Evolutionary conservation across 92 coral and sea anemone species (phyloP).

Genomic region (Porites rus): DNA sequence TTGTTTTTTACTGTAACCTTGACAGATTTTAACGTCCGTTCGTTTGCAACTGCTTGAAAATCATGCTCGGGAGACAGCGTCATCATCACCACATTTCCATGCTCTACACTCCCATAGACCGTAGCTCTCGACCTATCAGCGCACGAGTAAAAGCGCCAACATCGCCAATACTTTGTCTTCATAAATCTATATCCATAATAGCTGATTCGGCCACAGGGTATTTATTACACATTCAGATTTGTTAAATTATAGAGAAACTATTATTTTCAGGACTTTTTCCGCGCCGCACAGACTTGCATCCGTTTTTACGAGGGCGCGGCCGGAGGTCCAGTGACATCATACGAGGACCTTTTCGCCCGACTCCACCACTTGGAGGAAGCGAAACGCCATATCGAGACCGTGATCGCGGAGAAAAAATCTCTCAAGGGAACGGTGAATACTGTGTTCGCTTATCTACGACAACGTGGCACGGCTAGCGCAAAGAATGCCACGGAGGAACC

Average conservation of each 20-base stretch:
- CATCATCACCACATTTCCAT: no score
- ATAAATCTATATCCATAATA: no score
- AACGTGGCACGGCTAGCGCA: constrained; percentile 58
- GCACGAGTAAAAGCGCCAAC: no score
- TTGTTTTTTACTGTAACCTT: no score
- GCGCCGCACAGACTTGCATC: constrained; percentile 98
- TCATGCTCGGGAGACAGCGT: no score
- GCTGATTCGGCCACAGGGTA: no score
- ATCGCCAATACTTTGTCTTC: no score
- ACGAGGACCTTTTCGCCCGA: constrained; percentile 87
- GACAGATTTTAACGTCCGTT: no score
- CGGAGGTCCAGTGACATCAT: constrained; percentile 77
- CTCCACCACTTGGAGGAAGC: constrained; percentile 87
- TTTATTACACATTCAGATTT: background rate
- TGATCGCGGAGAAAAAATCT: constrained; percentile 87
- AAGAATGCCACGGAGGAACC: constrained; percentile 64
- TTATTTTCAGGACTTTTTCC: constrained; percentile 83
- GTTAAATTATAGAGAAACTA: background rate
- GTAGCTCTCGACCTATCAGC: no score
- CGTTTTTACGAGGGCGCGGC: constrained; percentile 92
- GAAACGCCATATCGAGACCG: constrained; percentile 86
- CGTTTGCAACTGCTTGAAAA: no score
- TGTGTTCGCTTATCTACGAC: constrained; percentile 86
- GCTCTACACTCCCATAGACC: no score
- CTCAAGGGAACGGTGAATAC: constrained; percentile 84